Conservation (phyloP, 2,113 vertebrate genomes). For the Psittacara wagleri region DNA sequence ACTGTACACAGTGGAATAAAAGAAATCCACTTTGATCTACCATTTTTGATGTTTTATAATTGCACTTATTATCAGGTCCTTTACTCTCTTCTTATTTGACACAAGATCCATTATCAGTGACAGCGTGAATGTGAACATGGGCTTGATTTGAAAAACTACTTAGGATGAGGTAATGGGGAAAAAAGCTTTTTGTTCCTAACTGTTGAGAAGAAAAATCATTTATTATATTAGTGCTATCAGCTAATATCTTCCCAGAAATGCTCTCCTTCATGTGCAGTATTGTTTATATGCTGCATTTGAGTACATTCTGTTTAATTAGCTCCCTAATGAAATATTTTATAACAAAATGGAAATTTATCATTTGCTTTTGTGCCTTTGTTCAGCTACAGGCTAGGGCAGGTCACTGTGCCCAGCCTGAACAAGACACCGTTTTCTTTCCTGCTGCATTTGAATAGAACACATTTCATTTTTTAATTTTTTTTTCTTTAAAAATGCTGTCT, state of each 20-base stretch:
- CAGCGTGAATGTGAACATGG: constrained; percentile 71
- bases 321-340: constrained; percentile 64
- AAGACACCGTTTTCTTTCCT: not conserved
- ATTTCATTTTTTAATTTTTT: not conserved
- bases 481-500: not conserved
- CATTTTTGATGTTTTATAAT: constrained; percentile 81
- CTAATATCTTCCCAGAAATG: constrained; percentile 15
- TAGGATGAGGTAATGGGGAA: constrained; percentile 70
- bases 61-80: constrained; percentile 77
- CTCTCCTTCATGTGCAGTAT: constrained; percentile 29
- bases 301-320: constrained; percentile 57
- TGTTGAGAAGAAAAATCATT: constrained; percentile 56
- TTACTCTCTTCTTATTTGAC: constrained; percentile 76
- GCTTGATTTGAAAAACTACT: constrained; percentile 72
- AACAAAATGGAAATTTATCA: constrained; percentile 41
- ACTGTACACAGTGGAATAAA: constrained; percentile 62
- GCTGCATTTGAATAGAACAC: constrained; percentile 9
- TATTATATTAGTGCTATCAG: constrained; percentile 15
- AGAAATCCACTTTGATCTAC: constrained; percentile 79
- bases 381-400: constrained; percentile 13
- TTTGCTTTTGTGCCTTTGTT: constrained; percentile 64
- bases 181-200: constrained; percentile 47
- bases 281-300: constrained; percentile 39
- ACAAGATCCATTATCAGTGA: constrained; percentile 77
- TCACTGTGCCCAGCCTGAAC: constrained; percentile 9